These are phyloP conservation scores for Sesamia nonagrioides DNA, from an alignment of 1,140 invertebrate species.

Conservation along the genomic window DNA sequence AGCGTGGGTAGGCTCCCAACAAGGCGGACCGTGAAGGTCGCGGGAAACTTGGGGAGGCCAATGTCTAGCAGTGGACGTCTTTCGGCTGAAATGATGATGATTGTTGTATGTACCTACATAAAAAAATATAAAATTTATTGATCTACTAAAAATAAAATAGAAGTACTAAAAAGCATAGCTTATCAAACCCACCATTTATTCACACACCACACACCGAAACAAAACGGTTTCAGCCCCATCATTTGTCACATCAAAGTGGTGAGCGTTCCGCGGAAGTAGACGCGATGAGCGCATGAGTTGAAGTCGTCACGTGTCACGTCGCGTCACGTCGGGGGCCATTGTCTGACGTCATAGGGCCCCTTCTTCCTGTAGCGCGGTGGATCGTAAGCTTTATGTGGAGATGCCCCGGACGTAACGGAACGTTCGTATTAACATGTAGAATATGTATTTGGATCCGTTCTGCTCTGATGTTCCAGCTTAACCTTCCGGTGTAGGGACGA, in stretches of 20 bases:
- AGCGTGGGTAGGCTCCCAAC: no score
- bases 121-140: no score
- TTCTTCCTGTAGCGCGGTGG: constrained; percentile 42
- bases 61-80: no score
- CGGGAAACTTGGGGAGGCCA: no score
- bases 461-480: constrained; percentile 25
- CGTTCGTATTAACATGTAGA: constrained; percentile 17
- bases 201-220: not conserved
- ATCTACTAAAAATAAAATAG: no score
- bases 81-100: no score
- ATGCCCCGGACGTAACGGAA: no score
- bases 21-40: no score
- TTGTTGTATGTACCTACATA: no score
- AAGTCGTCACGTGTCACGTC: constrained; percentile 1
- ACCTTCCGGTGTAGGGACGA: constrained; percentile 17
- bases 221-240: not conserved
- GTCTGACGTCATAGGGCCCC: constrained; percentile 43
- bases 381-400: constrained; percentile 50
- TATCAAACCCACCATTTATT: not conserved
- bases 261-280: constrained; percentile 40
- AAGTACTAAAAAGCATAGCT: not conserved
- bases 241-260: constrained; percentile 2
- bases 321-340: constrained; percentile 7
- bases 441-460: constrained; percentile 34
- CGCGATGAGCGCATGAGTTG: constrained; percentile 22